Conservation (phyloP, 2,888 invertebrate species). For the Sylvicola fuscatus region DNA sequence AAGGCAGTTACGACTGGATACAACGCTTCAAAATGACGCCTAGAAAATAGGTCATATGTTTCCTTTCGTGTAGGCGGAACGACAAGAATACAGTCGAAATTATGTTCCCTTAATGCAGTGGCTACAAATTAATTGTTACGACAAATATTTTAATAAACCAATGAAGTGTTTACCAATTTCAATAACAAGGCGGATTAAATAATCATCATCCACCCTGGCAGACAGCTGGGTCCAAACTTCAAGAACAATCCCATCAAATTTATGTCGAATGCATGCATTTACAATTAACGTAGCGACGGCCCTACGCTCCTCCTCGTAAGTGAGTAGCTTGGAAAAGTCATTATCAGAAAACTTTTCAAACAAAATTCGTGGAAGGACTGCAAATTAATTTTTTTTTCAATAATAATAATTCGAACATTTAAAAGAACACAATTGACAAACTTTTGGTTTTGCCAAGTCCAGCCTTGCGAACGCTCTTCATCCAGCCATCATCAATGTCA, state of each 20-base stretch:
- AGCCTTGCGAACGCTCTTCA: conserved; percentile 41
- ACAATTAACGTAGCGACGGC: conserved; percentile 47
- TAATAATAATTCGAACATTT: background rate
- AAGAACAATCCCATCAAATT: conserved; percentile 76
- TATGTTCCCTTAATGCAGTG: conserved; percentile 31
- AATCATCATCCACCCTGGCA: conserved; percentile 33
- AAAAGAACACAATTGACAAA: conserved; percentile 13
- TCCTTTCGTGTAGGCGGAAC: conserved; percentile 47
- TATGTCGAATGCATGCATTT: conserved; percentile 47
- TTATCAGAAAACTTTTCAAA: conserved; percentile 69
- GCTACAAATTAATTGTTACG: conserved; percentile 27
- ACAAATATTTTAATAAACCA: conserved; percentile 4
- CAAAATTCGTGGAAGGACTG: conserved; percentile 73
- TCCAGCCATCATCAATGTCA: conserved; percentile 73
- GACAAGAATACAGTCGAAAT: conserved; percentile 47
- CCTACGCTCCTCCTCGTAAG: conserved; percentile 40
- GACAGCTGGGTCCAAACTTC: conserved; percentile 80
- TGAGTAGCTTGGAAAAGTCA: conserved; percentile 53
- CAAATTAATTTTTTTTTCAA: conserved; percentile 31
- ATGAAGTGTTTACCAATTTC: conserved; percentile 31
- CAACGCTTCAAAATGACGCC: conserved; percentile 55
- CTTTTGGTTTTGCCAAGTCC: conserved; percentile 12
- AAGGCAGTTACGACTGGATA: conserved; percentile 62
- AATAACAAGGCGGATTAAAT: conserved; percentile 40
- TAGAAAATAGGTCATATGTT: conserved; percentile 43